These are phyloP conservation scores for Ondatra zibethicus DNA, from an alignment of 2,113 vertebrate genomes.

Conservation along the genomic window DNA sequence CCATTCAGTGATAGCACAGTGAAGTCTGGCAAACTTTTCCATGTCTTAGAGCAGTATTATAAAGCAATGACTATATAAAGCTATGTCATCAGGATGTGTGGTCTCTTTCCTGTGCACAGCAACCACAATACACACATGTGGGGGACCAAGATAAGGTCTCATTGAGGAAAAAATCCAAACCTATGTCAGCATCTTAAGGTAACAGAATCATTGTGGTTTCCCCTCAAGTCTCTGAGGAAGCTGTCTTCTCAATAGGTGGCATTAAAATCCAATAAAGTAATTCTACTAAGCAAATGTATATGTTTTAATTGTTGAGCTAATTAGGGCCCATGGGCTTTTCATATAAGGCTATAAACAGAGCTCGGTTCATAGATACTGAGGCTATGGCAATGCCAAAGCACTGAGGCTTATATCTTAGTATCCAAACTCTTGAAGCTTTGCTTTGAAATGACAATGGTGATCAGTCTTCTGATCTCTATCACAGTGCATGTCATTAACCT, in stretches of 20 bases:
- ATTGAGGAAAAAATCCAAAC: slow-evolving; percentile 6
- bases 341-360: background rate
- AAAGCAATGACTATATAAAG: background rate
- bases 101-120: background rate
- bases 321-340: background rate
- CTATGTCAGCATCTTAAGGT: background rate
- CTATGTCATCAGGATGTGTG: background rate
- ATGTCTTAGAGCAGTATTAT: background rate
- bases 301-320: slow-evolving; percentile 16
- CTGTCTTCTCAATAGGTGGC: background rate
- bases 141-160: slow-evolving; percentile 31
- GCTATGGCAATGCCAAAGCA: background rate
- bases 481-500: background rate
- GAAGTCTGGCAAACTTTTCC: background rate
- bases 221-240: background rate
- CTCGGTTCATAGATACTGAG: background rate
- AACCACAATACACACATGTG: background rate
- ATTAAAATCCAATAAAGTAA: slow-evolving; percentile 39
- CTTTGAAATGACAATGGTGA: background rate
- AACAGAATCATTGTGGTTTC: background rate
- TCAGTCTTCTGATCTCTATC: background rate
- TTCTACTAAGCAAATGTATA: background rate
- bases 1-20: background rate
- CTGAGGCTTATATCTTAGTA: too few species aligned
- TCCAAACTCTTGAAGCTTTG: background rate